Percentiles rank a stretch among this genome's conserved stretches.
Conservation (phyloP, 2,113 vertebrate genomes). For the Microcebus griseorufus region DNA sequence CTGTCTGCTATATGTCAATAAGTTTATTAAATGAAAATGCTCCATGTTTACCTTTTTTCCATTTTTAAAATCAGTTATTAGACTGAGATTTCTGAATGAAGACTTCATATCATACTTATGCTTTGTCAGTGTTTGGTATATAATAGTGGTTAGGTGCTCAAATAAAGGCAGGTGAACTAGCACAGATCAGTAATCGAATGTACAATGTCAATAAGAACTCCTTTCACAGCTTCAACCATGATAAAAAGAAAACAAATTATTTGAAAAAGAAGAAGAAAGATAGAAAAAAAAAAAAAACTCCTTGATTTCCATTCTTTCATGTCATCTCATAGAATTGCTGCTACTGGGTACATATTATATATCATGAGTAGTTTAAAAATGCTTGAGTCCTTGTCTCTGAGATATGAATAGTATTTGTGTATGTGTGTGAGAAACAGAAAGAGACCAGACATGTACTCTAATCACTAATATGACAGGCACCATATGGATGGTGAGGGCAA, state of each 20-base stretch:
- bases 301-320: slow-evolving; percentile 8
- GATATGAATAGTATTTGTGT: not conserved
- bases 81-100: slow-evolving; percentile 15
- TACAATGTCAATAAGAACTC: not conserved
- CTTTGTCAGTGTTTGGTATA: not conserved
- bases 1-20: not conserved
- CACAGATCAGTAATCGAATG: not conserved
- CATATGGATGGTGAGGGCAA: not conserved
- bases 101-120: not conserved
- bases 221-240: not conserved
- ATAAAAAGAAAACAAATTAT: no score
- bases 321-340: not conserved
- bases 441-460: not conserved
- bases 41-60: not conserved
- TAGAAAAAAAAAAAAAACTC: not conserved
- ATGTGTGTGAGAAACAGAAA: slow-evolving; percentile 12
- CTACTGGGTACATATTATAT: not conserved
- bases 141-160: not conserved
- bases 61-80: slow-evolving; percentile 33
- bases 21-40: slow-evolving; percentile 33
- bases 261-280: no score
- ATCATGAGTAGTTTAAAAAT: not conserved
- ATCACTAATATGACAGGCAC: not conserved
- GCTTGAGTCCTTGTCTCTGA: not conserved
- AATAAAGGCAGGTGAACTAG: not conserved